Base-by-base conservation (phyloP, 2,113 vertebrate species). In the Nipponia nippon region DNA sequence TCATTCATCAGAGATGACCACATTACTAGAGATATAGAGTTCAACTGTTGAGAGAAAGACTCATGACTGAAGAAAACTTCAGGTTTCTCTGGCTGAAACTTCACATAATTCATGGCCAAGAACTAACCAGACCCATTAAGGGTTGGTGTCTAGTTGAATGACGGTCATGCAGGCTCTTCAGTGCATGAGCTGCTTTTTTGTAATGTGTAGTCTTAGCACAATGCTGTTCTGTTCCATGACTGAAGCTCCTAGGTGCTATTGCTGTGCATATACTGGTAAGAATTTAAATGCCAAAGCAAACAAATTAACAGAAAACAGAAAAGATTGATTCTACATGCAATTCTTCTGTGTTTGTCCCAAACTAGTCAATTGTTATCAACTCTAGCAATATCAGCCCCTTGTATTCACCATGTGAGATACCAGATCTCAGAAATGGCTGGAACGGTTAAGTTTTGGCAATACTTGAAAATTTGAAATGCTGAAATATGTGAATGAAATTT, bases 191-290 rank as follows among this genome's bases (percentile, higher is more conserved):
- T 88, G 58, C 55, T 10, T 62, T 89, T 87, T 65, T 52, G 25
- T 32, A 34, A 29, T 9, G 19, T 26, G 6, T 6, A n/a, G 12
- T 65, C 40, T 38, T 18, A 61, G 44, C 23, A 58, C 34, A 70
- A 14, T 0, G 0, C 42, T 3, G 0, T 79, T 90, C 70, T 88
- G 25, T 46, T 46, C 69, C 70, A 30, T 32, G n/a, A 22, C 29
- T 63, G 86, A 71, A 93, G 52, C 15, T 42, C 46, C 42, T n/a
- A 30, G 10, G 6, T 65, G 25, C 36, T 81, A n/a, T 69, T 52
- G 56, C 32, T 29, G 47, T 63, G 32, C 30, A 66, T 21, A 30
- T 10, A 30, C 21, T 8, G 5, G 38, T 42, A 36, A 88, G 47
- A 75, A 75, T 79, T 81, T 29, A 75, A 90, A 67, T 36, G 34